phyloP scores from a whole-genome alignment of 2,888 invertebrate species.

The Eulithis testata region DNA sequence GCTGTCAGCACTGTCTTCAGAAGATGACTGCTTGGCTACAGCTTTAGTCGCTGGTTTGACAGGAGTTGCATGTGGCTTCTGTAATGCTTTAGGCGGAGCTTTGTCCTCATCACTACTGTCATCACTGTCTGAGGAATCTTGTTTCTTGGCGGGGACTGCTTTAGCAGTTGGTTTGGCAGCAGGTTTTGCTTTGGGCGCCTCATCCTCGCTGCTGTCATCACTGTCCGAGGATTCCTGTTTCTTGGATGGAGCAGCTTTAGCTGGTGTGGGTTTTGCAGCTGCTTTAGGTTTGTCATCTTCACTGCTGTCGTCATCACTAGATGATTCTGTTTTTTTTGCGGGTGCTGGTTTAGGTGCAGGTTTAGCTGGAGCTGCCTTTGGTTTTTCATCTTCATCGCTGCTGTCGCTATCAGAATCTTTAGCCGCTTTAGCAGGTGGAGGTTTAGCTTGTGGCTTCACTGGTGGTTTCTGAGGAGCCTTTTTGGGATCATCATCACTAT shows the following conservation, averaged over 20 bases:
- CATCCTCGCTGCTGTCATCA: conserved; percentile 55
- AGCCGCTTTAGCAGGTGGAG: conserved; percentile 48
- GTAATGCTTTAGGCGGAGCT: conserved; percentile 39
- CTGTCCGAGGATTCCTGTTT: conserved; percentile 57
- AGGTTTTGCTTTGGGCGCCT: conserved; percentile 29
- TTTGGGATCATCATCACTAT: conserved; percentile 47
- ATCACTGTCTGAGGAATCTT: conserved; percentile 50
- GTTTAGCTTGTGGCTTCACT: conserved; percentile 38
- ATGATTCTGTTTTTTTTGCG: neutral
- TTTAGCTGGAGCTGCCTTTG: conserved; percentile 19
- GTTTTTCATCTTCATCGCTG: conserved; percentile 51
- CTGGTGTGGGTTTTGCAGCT: conserved; percentile 5
- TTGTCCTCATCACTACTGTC: conserved; percentile 66
- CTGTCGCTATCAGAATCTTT: conserved; percentile 59
- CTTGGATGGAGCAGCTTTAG: conserved; percentile 29
- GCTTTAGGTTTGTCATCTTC: conserved; percentile 13
- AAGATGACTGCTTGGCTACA: conserved; percentile 54
- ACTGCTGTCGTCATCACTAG: conserved; percentile 8
- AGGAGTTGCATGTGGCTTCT: conserved; percentile 47
- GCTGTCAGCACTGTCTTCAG: conserved; percentile 61
- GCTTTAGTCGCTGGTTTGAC: conserved; percentile 44
- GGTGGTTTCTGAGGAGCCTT: conserved; percentile 29
- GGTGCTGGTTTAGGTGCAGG: conserved; percentile 32
- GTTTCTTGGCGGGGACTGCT: conserved; percentile 52
- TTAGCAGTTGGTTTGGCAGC: conserved; percentile 36